phyloP scores from a whole-genome alignment of 2,113 vertebrate species.

The Ceyx margarethae region DNA sequence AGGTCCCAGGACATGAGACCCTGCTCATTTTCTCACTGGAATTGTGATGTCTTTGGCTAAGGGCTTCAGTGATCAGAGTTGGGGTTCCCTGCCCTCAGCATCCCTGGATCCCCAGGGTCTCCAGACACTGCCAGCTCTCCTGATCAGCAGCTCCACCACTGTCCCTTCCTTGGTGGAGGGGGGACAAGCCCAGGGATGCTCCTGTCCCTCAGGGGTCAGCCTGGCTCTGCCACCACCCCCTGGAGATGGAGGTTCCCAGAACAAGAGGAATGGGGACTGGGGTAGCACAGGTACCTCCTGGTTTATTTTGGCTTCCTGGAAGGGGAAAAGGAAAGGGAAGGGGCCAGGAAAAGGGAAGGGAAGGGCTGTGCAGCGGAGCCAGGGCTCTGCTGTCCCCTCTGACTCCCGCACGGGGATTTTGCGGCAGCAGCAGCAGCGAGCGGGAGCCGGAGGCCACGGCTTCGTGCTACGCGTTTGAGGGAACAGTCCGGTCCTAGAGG shows the following conservation, averaged over 20 bases:
- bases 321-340: neutral
- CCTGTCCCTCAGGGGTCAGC: neutral
- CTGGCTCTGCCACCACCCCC: neutral
- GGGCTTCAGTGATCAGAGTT: neutral
- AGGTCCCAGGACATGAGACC: neutral
- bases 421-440: neutral
- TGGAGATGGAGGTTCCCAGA: accelerated
- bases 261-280: neutral
- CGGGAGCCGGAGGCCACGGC: neutral
- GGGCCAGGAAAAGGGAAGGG: neutral
- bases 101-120: neutral
- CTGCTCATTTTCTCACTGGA: neutral
- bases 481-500: conserved; percentile 57
- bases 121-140: neutral
- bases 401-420: neutral
- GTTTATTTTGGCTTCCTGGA: neutral
- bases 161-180: neutral
- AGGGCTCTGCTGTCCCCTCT: neutral
- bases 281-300: neutral
- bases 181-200: neutral
- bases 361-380: neutral
- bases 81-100: neutral
- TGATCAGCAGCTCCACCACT: neutral
- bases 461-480: neutral
- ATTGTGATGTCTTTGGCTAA: neutral